Percentiles rank a stretch among this genome's conserved stretches.
phyloP scores from a whole-genome alignment of 2,797 vertebrate species.

The Thripadectes ignobilis region DNA sequence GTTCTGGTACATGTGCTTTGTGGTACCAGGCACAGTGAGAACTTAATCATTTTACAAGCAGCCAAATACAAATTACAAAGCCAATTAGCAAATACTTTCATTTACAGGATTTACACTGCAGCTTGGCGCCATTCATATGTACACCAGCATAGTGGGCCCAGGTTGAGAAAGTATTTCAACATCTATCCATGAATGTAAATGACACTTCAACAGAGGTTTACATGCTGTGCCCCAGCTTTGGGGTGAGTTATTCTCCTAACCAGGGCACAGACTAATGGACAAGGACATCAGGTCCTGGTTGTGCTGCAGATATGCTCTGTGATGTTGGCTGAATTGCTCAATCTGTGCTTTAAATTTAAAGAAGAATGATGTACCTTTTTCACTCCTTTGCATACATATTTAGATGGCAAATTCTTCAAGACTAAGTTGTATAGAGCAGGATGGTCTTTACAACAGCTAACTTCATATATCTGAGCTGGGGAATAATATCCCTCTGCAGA shows the following conservation, averaged over 20 bases:
- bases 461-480: neutral
- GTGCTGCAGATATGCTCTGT: neutral
- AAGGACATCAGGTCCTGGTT: neutral
- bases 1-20: neutral
- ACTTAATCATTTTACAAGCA: constrained; percentile 23
- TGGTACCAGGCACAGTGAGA: constrained; percentile 23
- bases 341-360: neutral
- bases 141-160: neutral
- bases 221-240: neutral
- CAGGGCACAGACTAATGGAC: neutral
- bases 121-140: neutral
- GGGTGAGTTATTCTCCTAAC: neutral
- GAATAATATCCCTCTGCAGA: neutral
- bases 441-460: neutral
- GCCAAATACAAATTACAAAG: constrained; percentile 15
- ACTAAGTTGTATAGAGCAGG: neutral
- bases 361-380: neutral
- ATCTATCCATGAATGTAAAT: neutral
- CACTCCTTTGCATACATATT: neutral
- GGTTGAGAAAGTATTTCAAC: neutral
- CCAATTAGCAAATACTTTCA: constrained; percentile 38
- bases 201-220: neutral
- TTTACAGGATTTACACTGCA: constrained; percentile 20
- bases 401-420: neutral
- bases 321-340: neutral